These are phyloP conservation scores for Aphelocoma californica DNA, from an alignment of 2,797 vertebrate species.

Conservation along the genomic window DNA sequence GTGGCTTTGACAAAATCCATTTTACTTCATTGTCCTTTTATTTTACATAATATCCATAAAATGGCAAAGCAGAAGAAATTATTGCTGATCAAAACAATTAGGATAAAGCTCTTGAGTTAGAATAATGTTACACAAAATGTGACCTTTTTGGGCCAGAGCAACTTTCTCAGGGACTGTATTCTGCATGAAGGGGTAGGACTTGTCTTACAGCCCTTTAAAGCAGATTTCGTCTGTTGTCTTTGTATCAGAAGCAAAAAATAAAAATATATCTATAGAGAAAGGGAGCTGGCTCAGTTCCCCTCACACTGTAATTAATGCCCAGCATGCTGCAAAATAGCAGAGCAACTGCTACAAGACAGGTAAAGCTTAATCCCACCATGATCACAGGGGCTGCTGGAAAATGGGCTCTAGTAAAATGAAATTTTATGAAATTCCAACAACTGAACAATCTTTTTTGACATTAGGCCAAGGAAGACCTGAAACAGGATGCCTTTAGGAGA, in stretches of 20 bases:
- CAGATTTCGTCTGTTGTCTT: neutral
- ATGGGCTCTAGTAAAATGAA: neutral
- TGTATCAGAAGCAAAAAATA: neutral
- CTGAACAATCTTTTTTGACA: neutral
- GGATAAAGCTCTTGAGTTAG: neutral
- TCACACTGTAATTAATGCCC: neutral
- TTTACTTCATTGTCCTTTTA: conserved; percentile 54
- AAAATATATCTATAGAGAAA: neutral
- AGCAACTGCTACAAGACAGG: neutral
- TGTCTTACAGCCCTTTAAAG: neutral
- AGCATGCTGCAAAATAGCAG: neutral
- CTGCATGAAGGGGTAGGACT: neutral
- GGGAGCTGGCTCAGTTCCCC: neutral
- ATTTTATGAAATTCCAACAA: neutral
- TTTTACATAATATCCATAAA: conserved; percentile 61
- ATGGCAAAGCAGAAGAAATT: conserved; percentile 41
- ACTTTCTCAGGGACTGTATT: neutral
- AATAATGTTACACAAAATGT: neutral
- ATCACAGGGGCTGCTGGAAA: neutral
- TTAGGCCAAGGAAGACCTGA: neutral
- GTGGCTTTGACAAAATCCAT: conserved; percentile 63
- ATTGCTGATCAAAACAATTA: conserved; percentile 44
- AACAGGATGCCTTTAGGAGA: neutral
- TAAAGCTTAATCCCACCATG: neutral
- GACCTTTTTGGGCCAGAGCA: neutral